Evolutionary conservation across 2,113 vertebrate species (phyloP), one percentile per base, ranked within the genome.

Genomic region (Aptenodytes patagonicus): DNA sequence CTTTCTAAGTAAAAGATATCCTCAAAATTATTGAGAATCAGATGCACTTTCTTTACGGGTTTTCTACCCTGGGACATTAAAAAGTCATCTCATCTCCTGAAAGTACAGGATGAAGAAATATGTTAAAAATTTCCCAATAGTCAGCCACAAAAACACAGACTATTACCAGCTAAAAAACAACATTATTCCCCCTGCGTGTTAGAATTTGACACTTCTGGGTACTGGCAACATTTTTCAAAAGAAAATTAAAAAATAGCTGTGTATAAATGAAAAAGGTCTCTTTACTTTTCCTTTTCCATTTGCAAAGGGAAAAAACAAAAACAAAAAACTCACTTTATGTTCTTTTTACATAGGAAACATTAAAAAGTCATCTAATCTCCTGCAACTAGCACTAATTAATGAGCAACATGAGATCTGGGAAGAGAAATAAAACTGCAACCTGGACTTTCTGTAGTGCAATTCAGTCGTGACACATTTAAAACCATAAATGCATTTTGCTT

Each of bases 161-260:
- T 83, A 62, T 80, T 91, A 93, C 61, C 72, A 83, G 68, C 87
- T 92, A 95, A 95, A 97, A 97, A 78, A 22, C 95, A 97, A 89
- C 44, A 81, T 81, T 66, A 96, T 95, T 95, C 79, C 22, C 90
- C 36, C 71, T 88, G 83, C 55, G 40, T 94, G 81, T 84, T 96
- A 96, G 87, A 96, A 97, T 96, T 96, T 89, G 90, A 94, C 91
- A 93, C 68, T 93, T 97, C 65, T 96, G 87, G 92, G 66, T 44
- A 70, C 58, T 66, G 93, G 91, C 91, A 95, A 29, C 26, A 21
- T 73, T 91, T 95, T 95, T 86, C 71, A 90, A 87, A 79, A 94
- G 80, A 87, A 75, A 92, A 87, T 95, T 89, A 61, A 84, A 84
- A 91, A 93, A 78, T 66, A 73, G 51, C 70, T 87, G 24, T 2